phyloP scores from a whole-genome alignment of 2,113 vertebrate species.

The Amblyornis subalaris region DNA sequence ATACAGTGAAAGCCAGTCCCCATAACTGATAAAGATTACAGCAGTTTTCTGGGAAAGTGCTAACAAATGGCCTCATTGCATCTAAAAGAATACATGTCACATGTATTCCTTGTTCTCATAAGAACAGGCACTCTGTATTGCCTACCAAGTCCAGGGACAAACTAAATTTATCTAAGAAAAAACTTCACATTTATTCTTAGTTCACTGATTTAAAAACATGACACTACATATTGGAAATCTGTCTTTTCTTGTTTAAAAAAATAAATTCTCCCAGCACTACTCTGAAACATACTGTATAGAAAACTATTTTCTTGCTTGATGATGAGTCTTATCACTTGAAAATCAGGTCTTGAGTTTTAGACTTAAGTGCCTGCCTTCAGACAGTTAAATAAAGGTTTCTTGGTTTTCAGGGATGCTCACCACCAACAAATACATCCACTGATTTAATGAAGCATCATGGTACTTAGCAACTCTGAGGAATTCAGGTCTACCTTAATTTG shows the following conservation, averaged over 20 bases:
- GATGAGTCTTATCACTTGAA: neutral
- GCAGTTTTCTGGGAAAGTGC: neutral
- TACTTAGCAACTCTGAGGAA: neutral
- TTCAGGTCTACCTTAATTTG: neutral
- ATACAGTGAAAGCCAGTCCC: neutral
- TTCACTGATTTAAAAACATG: neutral
- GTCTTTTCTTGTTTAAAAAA: neutral
- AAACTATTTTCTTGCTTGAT: neutral
- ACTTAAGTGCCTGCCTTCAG: neutral
- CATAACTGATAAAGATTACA: neutral
- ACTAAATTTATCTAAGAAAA: neutral
- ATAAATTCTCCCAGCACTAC: neutral
- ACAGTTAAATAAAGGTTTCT: neutral
- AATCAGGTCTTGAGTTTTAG: neutral
- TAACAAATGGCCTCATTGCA: neutral
- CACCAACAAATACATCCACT: neutral
- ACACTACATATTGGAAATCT: neutral
- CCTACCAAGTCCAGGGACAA: neutral
- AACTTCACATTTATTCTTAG: neutral
- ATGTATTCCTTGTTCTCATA: neutral
- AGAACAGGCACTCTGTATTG: neutral
- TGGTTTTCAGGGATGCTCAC: neutral
- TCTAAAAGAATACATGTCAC: neutral
- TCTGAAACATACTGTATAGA: neutral
- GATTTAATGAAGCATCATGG: neutral